Evolutionary conservation across 2,797 vertebrate species (phyloP), one percentile per base, ranked within the genome.

Genomic region (Melopsittacus undulatus): DNA sequence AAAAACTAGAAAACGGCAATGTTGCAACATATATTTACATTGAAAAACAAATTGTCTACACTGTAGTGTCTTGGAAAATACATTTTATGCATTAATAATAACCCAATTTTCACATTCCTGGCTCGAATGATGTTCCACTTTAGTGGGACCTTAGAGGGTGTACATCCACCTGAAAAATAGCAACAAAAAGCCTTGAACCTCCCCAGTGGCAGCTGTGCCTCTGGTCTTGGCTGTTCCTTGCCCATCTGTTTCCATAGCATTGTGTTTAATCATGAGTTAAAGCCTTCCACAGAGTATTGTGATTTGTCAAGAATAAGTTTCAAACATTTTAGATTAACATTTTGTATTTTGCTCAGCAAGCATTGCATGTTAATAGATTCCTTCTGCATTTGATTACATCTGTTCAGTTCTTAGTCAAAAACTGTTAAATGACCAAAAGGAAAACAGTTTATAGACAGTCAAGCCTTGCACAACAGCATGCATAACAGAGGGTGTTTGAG

Each of bases 291-390:
- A 74, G 26, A 45, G 7, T 32, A 38, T 26, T 42, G 16, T 52
- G 30, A 4, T 73, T 88, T 88, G n/a, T 19, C 20, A 90, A 85
- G 79, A 80, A 70, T 5, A n/a, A 56, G 13, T 68, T 70, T 72
- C 21, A 27, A 85, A 54, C 0, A 56, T 49, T 89, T 76, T 0
- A 0, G 14, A 30, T 43, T 40, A 78, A 26, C 5, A 42, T 88
- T 90, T 83, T 13, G 1, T 34, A 24, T 86, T 90, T 84, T 85
- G 22, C 18, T 70, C 14, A 73, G 21, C 5, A 42, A 75, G 13
- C 5, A 32, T 43, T 45, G 14, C 13, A 20, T 29, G 3, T 68
- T 74, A 66, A 29, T 79, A 61, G 45, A 83, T 80, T 84, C 5
- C 24, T 64, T 0, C 1, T 67, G 14, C 12, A 64, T 56, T 70